Conservation (phyloP, 2,888 invertebrate genomes). For the Plebejus anna region DNA sequence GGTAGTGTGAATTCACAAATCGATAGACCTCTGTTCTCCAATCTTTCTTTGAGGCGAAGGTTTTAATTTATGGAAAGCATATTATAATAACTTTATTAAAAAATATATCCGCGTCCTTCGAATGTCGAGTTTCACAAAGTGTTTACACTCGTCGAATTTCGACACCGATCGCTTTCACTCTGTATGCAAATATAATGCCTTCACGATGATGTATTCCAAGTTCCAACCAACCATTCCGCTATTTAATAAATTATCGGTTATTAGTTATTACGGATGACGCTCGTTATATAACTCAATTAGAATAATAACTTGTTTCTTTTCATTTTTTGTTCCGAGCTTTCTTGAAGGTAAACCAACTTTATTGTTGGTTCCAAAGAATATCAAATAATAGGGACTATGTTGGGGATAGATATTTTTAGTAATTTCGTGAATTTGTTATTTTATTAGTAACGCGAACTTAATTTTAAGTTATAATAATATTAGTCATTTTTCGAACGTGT, state of each 20-base stretch:
- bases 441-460: not conserved
- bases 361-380: not conserved
- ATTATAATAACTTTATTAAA: not conserved
- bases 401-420: not conserved
- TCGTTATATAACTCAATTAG: conserved; percentile 3
- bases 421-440: too few relatives aligned
- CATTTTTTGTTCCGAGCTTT: not conserved
- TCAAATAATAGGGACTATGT: not conserved
- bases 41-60: not conserved
- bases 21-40: not conserved
- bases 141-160: conserved; percentile 19
- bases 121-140: conserved; percentile 17
- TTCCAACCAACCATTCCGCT: conserved; percentile 14
- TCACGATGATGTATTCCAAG: conserved; percentile 15
- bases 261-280: not conserved
- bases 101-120: not conserved
- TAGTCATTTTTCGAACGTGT: not conserved
- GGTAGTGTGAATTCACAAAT: not conserved
- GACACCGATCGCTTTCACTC: conserved; percentile 28
- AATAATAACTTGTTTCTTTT: not conserved
- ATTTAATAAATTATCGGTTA: conserved; percentile 10
- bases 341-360: not conserved
- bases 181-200: conserved; percentile 23
- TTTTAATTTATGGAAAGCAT: not conserved
- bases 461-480: too few relatives aligned